Evolutionary conservation across 92 coral and sea anemone species (phyloP), one percentile per base, ranked within the genome.

Genomic region (Anthopleura xanthogrammica): DNA sequence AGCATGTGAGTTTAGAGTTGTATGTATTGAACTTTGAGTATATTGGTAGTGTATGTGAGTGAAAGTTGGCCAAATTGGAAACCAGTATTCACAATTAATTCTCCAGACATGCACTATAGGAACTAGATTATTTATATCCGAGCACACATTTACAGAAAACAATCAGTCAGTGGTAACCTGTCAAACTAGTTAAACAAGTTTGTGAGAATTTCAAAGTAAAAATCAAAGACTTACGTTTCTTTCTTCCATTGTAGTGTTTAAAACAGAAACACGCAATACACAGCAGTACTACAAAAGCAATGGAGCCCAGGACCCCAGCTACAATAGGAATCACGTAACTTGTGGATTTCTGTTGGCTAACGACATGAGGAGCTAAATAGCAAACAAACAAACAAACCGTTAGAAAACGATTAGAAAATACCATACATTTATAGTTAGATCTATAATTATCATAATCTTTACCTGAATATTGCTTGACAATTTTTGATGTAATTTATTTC

Each of bases 271-370:
- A 94, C 22, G 87, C 75, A 62, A 91, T 57, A 48, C 90, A 93
- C 57, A 94, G 66, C 17, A 94, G 39, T 77, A 93, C 85, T 42
- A 94, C 50, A 36, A 82, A 85, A 16, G 81, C 89, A 19, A 94
- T 60, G 54, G 93, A 86, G 36, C 95, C 98, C 22, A 94, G 86
- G 36, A 94, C 95, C 7, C 95, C 98, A 29, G 93, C 98, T 10
- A 94, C 78, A 20, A 94, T 94, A 17, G 95, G 98, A 75, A 89
- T 24, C 16, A 88, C 72, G 80, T 86, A 89, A 58, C 73, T 78
- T 39, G 71, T 75, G 13, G 77, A 55, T 3, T 90, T 86, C 42
- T 76, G 86, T 73, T 86, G 76, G 4, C 80, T 83, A 11, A 91
- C 78, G 72, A 89, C 79, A 2, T 95, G 98, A 43, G 95, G 72